phyloP scores from a whole-genome alignment of 2,797 vertebrate species.

The Macropus fuliginosus region DNA sequence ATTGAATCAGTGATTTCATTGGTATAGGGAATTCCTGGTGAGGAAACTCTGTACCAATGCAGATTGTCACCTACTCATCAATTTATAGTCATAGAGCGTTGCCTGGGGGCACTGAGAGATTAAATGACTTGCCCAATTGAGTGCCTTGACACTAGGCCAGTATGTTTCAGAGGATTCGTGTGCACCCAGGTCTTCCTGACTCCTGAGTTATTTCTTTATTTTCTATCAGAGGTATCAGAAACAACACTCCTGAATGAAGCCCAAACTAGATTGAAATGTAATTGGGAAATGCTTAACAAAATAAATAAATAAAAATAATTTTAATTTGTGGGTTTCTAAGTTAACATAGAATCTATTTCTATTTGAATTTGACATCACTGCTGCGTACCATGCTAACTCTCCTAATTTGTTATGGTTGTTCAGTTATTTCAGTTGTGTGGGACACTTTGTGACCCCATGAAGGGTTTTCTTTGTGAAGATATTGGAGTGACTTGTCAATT shows the following conservation, averaged over 20 bases:
- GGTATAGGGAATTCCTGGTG: neutral
- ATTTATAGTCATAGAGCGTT: neutral
- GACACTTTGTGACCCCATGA: neutral
- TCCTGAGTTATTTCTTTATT: neutral
- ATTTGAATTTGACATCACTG: neutral
- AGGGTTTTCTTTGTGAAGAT: neutral
- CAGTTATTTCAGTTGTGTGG: neutral
- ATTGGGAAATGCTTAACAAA: neutral
- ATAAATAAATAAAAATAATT: neutral
- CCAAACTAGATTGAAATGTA: neutral
- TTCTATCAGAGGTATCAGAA: fast-evolving
- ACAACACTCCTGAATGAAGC: neutral
- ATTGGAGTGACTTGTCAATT: neutral
- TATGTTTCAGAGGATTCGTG: neutral
- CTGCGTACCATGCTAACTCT: neutral
- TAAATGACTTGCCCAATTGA: neutral
- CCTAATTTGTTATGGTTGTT: neutral
- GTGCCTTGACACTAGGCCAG: neutral
- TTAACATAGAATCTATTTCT: neutral
- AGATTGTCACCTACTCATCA: neutral
- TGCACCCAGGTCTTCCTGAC: neutral
- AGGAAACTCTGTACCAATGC: neutral
- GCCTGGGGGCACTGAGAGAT: neutral
- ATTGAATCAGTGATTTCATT: neutral
- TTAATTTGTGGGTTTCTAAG: neutral